Evolutionary conservation across 2,888 invertebrate species (phyloP).

Genomic region (Rhamnusium bicolor): DNA sequence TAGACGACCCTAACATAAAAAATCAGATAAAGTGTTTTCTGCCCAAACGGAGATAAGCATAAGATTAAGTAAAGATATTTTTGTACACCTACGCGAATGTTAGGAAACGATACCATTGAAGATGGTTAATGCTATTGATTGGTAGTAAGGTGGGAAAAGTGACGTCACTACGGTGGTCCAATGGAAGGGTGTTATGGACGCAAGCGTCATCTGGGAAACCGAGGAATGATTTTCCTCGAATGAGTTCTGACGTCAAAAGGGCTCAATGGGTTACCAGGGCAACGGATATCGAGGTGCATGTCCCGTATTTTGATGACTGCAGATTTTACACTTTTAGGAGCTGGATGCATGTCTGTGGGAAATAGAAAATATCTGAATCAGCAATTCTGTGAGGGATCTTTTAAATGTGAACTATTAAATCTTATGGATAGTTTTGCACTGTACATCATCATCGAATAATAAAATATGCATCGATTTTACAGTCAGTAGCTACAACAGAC

Average conservation of each 20-base stretch:
- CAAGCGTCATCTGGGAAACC: slow-evolving; percentile 54
- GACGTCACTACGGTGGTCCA: slow-evolving; percentile 32
- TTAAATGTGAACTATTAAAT: not conserved
- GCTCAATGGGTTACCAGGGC: slow-evolving; percentile 65
- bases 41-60: slow-evolving; percentile 5
- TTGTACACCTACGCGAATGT: slow-evolving; percentile 28
- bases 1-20: not conserved
- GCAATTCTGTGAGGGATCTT: not conserved
- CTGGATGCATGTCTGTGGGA: slow-evolving; percentile 3
- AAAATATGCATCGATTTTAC: no score
- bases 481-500: no score
- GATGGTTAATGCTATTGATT: slow-evolving; percentile 41
- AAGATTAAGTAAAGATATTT: slow-evolving; percentile 15
- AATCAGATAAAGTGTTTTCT: slow-evolving; percentile 9
- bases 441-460: not conserved
- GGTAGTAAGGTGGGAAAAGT: slow-evolving; percentile 35
- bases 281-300: slow-evolving; percentile 53
- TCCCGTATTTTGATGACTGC: slow-evolving; percentile 36
- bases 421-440: not conserved
- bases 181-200: slow-evolving; percentile 18
- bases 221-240: slow-evolving; percentile 63
- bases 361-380: not conserved
- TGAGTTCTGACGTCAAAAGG: slow-evolving; percentile 63
- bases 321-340: slow-evolving; percentile 28
- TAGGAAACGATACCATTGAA: slow-evolving; percentile 42